Evolutionary conservation across 2,797 vertebrate species (phyloP), one percentile per base, ranked within the genome.

Genomic region (Notolepis coatsorum): DNA sequence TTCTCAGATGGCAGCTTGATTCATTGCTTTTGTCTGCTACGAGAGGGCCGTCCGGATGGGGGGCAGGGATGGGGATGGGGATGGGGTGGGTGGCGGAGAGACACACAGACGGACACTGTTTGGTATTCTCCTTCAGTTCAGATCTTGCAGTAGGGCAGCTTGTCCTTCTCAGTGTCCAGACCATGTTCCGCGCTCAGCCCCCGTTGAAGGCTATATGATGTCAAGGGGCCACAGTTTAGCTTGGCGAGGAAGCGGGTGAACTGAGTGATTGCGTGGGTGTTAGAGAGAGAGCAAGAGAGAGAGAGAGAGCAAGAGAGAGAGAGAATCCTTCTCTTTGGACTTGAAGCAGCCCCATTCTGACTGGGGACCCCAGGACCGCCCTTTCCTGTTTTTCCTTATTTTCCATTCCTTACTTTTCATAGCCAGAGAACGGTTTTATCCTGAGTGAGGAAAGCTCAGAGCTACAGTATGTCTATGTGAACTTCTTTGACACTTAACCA

Each of bases 371-470:
- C 47, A 52, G 70, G 55, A 33, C 81, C 71, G 5, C 86, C 86
- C 68, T 88, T 91, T 91, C 81, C 88, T 91, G 89, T 90, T 91
- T 88, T 88, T 86, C 67, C 55, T 71, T 67, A 72, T 82, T 84
- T 79, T 80, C 79, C 80, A 68, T 73, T 86, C 68, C 71, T 75
- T 66, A n/a, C 60, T 59, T 77, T 79, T 77, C 61, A 57, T 6
- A 37, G 53, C 61, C 9, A 15, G 30, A 68, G 71, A 84, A 70
- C 62, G 58, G 71, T 33, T n/a, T n/a, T 71, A 45, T 63, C 70
- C 72, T 73, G 20, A 71, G 52, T 0, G 21, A 63, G 59, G 59
- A 62, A 71, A 83, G 39, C 48, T 28, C 57, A 31, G 21, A 2
- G 18, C 66, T 46, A n/a, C 13, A 33, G 33, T 10, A 37, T 10